These are phyloP conservation scores for Pionites leucogaster DNA, from an alignment of 2,113 vertebrate species.

Conservation along the genomic window DNA sequence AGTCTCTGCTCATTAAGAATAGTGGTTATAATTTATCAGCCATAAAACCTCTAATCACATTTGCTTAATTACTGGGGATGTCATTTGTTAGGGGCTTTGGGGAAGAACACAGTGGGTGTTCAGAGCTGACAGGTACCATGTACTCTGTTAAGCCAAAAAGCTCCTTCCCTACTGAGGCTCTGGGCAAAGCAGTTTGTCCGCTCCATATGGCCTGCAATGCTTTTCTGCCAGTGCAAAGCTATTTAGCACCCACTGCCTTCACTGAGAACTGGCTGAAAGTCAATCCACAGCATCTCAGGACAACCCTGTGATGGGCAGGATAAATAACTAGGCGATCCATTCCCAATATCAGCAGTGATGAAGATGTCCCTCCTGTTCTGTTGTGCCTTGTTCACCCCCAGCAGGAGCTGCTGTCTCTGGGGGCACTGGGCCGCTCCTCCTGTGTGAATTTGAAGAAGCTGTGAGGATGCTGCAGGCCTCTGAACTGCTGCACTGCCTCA, in stretches of 20 bases:
- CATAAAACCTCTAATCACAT: not conserved
- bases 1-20: not conserved
- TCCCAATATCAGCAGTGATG: not conserved
- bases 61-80: not conserved
- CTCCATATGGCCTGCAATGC: rapidly evolving
- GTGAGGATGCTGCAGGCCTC: not conserved
- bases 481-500: not conserved
- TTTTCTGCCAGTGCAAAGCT: not conserved
- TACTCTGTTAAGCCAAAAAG: not conserved
- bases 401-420: not conserved
- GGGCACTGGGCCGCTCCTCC: not conserved
- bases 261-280: not conserved
- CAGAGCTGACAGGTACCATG: not conserved
- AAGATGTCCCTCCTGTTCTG: not conserved
- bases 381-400: not conserved
- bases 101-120: not conserved
- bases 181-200: not conserved
- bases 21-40: not conserved
- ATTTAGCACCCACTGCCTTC: rapidly evolving
- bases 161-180: not conserved
- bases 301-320: not conserved
- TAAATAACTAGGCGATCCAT: no score
- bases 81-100: not conserved
- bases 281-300: not conserved
- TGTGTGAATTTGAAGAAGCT: rapidly evolving